Conservation (phyloP, 2,888 invertebrate genomes). For the Idaea straminata region DNA sequence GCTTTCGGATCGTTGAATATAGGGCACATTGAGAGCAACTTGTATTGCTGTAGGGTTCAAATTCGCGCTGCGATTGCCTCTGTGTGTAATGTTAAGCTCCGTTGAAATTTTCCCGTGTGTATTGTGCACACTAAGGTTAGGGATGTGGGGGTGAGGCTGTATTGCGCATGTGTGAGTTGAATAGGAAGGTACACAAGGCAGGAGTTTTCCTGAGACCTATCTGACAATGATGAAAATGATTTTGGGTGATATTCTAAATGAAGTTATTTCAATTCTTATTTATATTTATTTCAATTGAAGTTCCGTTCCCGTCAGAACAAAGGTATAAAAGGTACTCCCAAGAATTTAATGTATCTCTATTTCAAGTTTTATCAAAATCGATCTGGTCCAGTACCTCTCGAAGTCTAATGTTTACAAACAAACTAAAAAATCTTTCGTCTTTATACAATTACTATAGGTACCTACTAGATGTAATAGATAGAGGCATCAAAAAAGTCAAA, state of each 20-base stretch:
- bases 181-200: constrained; percentile 32
- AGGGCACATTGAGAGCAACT: constrained; percentile 62
- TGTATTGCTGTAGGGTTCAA: constrained; percentile 51
- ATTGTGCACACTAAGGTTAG: constrained; percentile 25
- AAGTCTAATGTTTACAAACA: too few relatives aligned
- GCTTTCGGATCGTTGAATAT: constrained; percentile 67
- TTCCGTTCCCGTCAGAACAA: too few relatives aligned
- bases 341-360: too few relatives aligned
- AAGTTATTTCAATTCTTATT: too few relatives aligned
- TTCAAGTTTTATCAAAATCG: neutral
- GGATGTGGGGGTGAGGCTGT: constrained; percentile 42
- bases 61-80: constrained; percentile 43
- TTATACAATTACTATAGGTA: too few relatives aligned
- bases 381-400: too few relatives aligned
- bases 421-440: too few relatives aligned
- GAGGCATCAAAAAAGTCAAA: too few relatives aligned
- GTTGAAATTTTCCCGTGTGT: constrained; percentile 42
- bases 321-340: too few relatives aligned
- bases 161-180: constrained; percentile 47
- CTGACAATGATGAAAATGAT: constrained; percentile 27
- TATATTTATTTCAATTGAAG: too few relatives aligned
- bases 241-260: too few relatives aligned
- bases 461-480: too few relatives aligned
- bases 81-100: constrained; percentile 51
- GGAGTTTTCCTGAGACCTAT: constrained; percentile 22